Conservation (phyloP, 2,797 vertebrate genomes). For the Sebastes ruberrimus region DNA sequence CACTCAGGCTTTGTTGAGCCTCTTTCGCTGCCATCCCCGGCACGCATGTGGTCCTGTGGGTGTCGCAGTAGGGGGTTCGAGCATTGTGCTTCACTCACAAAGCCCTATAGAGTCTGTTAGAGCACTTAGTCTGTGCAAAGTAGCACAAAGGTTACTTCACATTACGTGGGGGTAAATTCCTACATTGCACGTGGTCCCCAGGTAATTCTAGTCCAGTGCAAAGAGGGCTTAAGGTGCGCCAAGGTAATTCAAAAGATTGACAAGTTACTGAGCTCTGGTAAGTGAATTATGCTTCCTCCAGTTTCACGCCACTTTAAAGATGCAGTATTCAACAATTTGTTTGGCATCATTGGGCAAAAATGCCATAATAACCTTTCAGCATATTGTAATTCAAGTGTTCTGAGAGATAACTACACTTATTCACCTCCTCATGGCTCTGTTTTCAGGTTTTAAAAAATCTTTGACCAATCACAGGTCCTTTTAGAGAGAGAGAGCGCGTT, state of each 20-base stretch:
- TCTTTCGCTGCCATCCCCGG: not conserved
- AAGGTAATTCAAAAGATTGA: slow-evolving; percentile 29
- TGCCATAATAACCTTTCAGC: too few relatives aligned
- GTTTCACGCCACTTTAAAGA: slow-evolving; percentile 9
- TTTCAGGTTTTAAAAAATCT: too few relatives aligned
- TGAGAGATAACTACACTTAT: too few relatives aligned
- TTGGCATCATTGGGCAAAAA: too few relatives aligned
- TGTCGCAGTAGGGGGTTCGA: slow-evolving; percentile 1
- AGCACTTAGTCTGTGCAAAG: slow-evolving; percentile 1
- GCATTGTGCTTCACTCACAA: not conserved
- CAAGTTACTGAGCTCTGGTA: slow-evolving; percentile 15
- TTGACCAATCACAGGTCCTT: too few relatives aligned
- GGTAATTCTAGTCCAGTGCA: slow-evolving; percentile 42
- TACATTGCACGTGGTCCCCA: not conserved
- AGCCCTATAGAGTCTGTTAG: not conserved
- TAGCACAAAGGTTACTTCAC: slow-evolving; percentile 35
- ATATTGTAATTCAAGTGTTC: too few relatives aligned
- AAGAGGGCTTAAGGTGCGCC: slow-evolving; percentile 12
- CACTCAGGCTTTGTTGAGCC: slow-evolving; percentile 12
- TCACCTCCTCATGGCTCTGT: too few relatives aligned
- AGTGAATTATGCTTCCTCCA: slow-evolving; percentile 12
- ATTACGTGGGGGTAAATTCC: slow-evolving; percentile 8
- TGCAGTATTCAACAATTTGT: too few relatives aligned
- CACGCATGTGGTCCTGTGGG: not conserved
- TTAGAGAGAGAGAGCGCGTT: too few relatives aligned